Conservation (phyloP, 92 coral and sea anemone species). For the Phenganax stokvisi region DNA sequence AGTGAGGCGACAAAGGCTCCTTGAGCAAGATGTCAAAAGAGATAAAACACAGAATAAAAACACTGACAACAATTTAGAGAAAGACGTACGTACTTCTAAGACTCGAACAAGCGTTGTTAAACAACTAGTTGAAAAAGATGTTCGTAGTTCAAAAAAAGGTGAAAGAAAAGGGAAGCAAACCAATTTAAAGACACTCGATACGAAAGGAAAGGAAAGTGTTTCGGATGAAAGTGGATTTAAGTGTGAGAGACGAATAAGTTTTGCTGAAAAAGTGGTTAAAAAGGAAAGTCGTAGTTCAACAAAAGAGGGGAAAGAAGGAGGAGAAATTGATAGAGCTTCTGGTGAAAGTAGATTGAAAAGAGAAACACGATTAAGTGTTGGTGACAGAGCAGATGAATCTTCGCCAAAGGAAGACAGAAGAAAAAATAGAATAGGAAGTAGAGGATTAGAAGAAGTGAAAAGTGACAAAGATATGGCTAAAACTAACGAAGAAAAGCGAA, state of each 20-base stretch:
- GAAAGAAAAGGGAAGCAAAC: not conserved
- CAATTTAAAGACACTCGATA: not conserved
- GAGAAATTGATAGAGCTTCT: not conserved
- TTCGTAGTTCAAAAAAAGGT: not conserved
- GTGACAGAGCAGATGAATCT: not conserved
- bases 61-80: not conserved
- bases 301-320: not conserved
- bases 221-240: not conserved
- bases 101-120: not conserved
- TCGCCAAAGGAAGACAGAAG: not conserved
- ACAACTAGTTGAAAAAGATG: not conserved
- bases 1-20: too few species aligned
- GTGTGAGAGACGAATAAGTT: not conserved
- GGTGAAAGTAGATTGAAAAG: not conserved
- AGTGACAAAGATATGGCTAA: not conserved
- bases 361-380: not conserved
- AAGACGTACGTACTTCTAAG: not conserved
- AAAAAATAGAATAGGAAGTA: not conserved
- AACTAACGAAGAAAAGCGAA: not conserved
- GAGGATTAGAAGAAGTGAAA: not conserved
- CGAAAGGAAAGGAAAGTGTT: too few species aligned
- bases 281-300: not conserved
- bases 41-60: not conserved
- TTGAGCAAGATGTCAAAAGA: not conserved
- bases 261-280: not conserved